Evolutionary conservation across 2,113 vertebrate species (phyloP).

Genomic region (Heteronetta atricapilla): DNA sequence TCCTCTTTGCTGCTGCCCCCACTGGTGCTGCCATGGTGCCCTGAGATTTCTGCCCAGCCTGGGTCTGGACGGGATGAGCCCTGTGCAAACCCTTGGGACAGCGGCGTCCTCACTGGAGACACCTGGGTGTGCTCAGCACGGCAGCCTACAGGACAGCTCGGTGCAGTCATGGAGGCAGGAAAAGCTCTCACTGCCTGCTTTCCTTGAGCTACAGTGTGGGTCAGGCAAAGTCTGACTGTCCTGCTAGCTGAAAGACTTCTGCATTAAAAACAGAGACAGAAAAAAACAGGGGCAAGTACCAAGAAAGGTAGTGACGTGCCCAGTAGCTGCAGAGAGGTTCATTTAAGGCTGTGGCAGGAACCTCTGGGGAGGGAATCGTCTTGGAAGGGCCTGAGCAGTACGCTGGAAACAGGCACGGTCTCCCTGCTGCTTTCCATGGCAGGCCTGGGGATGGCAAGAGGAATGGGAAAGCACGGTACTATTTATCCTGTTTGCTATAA

Average conservation of each 20-base stretch:
- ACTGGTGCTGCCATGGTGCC: not conserved
- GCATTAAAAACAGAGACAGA: not conserved
- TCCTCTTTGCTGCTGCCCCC: not conserved
- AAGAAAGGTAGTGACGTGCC: not conserved
- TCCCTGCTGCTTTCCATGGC: not conserved
- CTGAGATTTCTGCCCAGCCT: accelerated
- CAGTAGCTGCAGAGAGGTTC: not conserved
- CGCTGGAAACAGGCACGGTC: not conserved
- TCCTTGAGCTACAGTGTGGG: not conserved
- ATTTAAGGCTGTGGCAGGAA: not conserved
- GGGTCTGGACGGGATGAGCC: not conserved
- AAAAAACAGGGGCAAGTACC: not conserved
- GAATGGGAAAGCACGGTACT: not conserved
- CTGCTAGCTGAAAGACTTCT: not conserved
- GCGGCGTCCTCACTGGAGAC: accelerated
- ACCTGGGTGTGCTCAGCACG: accelerated
- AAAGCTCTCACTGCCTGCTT: not conserved
- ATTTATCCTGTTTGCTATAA: not conserved
- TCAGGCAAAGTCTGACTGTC: not conserved
- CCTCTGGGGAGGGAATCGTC: not conserved
- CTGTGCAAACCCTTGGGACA: not conserved
- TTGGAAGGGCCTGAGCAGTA: not conserved
- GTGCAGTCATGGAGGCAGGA: not conserved
- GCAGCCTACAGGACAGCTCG: not conserved
- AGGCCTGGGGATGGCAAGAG: accelerated